Evolutionary conservation across 35 echinoderm and acorn worm genomes (phyloP), one percentile per base, ranked within the genome.

Genomic region (Stichopus chloronotus): DNA sequence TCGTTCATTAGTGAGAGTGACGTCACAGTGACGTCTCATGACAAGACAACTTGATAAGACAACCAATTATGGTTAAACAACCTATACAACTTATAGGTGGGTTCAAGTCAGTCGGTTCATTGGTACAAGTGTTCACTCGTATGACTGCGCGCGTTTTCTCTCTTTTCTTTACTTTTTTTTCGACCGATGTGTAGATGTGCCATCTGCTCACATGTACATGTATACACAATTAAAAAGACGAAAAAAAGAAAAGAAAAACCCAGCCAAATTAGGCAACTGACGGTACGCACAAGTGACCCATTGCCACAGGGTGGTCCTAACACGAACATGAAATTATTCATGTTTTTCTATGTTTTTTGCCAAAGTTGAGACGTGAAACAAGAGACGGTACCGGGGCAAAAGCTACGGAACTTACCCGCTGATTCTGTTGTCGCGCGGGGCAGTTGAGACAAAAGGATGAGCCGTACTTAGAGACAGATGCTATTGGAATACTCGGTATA

Each of bases 311-410:
- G 80, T 83, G 80, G 80, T 83, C 80, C 80, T 56, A 56, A 17
- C 13, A 55, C 7, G 80, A 83, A 83, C 80, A 83, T 83, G 80
- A 83, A 53, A 13, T 7, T 54, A 52, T 9, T 83, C 80, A 83
- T 83, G 80, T 83, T 83, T 78, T 83, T 83, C 8, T 83, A 83
- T 83, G 80, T 83, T 83, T 83, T 83, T 43, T 17, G 80, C 7
- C 19, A 17, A 17, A 83, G 55, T 24, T 53, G 10, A 19, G 80
- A 14, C 30, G 14, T 83, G 80, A 83, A 83, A 83, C 25, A 83
- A 20, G 80, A 83, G 80, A 83, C 16, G 80, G 53, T 43, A 52
- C 17, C 52, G 10, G 80, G 52, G 53, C 30, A 83, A 56, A 52
- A 52, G 53, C 55, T 43, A 83, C 80, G 80, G 80, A 83, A 83